A percentile compares a stretch with the other conserved stretches of the same genome.
Evolutionary conservation across 2,113 vertebrate genomes (phyloP).

Genomic region (Anseranas semipalmata): DNA sequence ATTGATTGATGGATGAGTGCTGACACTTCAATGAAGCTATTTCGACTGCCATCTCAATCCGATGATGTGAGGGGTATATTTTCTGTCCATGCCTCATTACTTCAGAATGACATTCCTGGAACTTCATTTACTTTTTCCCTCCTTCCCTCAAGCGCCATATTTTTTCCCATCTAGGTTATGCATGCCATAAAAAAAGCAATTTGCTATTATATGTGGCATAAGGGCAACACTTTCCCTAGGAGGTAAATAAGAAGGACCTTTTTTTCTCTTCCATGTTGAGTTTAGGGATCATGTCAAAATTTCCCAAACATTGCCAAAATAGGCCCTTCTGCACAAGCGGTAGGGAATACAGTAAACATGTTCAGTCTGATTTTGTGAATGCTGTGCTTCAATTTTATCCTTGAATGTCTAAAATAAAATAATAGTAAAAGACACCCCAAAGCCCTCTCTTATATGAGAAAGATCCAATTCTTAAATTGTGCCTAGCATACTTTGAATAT

Average conservation of each 20-base stretch:
- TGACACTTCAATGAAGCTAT: slow-evolving; percentile 99
- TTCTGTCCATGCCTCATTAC: slow-evolving; percentile 99
- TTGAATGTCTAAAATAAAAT: background rate
- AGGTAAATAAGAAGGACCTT: slow-evolving; percentile 83
- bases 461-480: slow-evolving; percentile 36
- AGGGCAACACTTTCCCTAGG: slow-evolving; percentile 85
- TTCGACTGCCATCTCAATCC: slow-evolving; percentile 99
- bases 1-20: slow-evolving; percentile 99
- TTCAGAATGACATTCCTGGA: slow-evolving; percentile 99
- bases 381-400: slow-evolving; percentile 17
- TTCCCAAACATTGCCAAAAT: slow-evolving; percentile 62
- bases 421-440: slow-evolving; percentile 32
- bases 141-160: slow-evolving; percentile 98
- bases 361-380: slow-evolving; percentile 26
- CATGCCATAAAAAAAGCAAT: slow-evolving; percentile 94
- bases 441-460: slow-evolving; percentile 46
- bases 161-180: slow-evolving; percentile 88
- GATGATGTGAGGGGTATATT: slow-evolving; percentile 99
- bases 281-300: slow-evolving; percentile 83
- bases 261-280: slow-evolving; percentile 65
- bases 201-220: slow-evolving; percentile 89
- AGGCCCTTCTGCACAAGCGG: slow-evolving; percentile 23
- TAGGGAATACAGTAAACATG: background rate
- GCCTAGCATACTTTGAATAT: slow-evolving; percentile 47
- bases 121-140: slow-evolving; percentile 98